phyloP scores from a whole-genome alignment of 2,888 invertebrate species.

The Anticlea derivata region DNA sequence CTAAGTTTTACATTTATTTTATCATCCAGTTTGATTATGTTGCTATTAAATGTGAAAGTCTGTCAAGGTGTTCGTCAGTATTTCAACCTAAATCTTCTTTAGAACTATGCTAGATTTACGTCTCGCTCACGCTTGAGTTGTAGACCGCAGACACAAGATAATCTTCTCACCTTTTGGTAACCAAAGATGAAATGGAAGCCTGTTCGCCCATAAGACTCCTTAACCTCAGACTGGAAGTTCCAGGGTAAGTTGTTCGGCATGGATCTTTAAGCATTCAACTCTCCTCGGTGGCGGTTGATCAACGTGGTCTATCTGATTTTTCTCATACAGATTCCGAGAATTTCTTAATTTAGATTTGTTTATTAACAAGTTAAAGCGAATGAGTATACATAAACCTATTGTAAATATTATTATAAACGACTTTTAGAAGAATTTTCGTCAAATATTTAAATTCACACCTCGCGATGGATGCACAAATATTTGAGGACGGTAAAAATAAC shows the following conservation, averaged over 20 bases:
- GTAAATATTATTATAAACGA: constrained; percentile 9
- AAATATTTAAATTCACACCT: constrained; percentile 15
- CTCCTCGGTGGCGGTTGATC: not conserved
- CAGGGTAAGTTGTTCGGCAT: not conserved
- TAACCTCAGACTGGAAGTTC: not conserved
- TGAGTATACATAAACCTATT: too few species aligned
- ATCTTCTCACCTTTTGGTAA: constrained; percentile 21
- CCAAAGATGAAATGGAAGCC: constrained; percentile 25
- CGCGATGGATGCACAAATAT: constrained; percentile 16
- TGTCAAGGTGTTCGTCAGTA: too few species aligned
- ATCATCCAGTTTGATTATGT: too few species aligned
- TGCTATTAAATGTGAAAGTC: too few species aligned
- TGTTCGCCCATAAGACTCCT: constrained; percentile 20
- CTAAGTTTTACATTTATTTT: too few species aligned
- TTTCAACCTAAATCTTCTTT: too few species aligned
- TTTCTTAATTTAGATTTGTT: not conserved
- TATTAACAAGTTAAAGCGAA: not conserved
- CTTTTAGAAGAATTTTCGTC: constrained; percentile 8
- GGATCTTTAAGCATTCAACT: not conserved
- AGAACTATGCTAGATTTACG: too few species aligned
- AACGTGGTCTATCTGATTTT: not conserved
- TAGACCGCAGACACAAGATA: too few species aligned
- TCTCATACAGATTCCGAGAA: not conserved
- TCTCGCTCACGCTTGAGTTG: too few species aligned
- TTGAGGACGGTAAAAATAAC: constrained; percentile 10